phyloP scores from a whole-genome alignment of 2,888 invertebrate genomes.

The Laothoe populi region DNA sequence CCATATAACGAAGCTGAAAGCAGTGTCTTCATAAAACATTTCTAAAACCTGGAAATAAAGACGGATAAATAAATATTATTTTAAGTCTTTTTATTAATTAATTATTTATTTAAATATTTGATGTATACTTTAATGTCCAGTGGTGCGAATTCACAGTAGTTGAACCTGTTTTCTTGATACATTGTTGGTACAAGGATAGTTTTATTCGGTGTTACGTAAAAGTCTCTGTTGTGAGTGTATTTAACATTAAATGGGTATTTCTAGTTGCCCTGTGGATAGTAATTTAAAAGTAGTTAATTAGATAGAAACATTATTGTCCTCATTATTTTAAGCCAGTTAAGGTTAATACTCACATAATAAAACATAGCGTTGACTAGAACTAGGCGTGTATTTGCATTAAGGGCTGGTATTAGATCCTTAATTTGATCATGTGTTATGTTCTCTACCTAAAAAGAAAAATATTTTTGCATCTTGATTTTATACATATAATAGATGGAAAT shows the following conservation, averaged over 20 bases:
- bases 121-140: conserved; percentile 34
- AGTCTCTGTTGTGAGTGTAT: conserved; percentile 39
- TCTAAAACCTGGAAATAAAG: conserved; percentile 39
- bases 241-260: conserved; percentile 40
- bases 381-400: conserved; percentile 45
- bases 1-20: conserved; percentile 36
- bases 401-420: conserved; percentile 45
- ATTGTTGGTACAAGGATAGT: conserved; percentile 41
- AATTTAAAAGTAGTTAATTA: background rate
- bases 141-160: conserved; percentile 35
- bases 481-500: background rate
- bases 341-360: conserved; percentile 48
- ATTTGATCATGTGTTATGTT: conserved; percentile 53
- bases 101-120: too few relatives aligned
- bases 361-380: conserved; percentile 58
- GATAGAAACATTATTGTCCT: background rate
- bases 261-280: conserved; percentile 45
- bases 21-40: conserved; percentile 36
- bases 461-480: conserved; percentile 3
- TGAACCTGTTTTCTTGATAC: conserved; percentile 43
- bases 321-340: background rate
- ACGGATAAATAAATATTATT: background rate
- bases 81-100: too few relatives aligned
- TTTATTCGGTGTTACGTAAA: conserved; percentile 38
- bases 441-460: conserved; percentile 46